Conservation (phyloP, 2,113 vertebrate genomes). For the Peucedramus taeniatus region DNA sequence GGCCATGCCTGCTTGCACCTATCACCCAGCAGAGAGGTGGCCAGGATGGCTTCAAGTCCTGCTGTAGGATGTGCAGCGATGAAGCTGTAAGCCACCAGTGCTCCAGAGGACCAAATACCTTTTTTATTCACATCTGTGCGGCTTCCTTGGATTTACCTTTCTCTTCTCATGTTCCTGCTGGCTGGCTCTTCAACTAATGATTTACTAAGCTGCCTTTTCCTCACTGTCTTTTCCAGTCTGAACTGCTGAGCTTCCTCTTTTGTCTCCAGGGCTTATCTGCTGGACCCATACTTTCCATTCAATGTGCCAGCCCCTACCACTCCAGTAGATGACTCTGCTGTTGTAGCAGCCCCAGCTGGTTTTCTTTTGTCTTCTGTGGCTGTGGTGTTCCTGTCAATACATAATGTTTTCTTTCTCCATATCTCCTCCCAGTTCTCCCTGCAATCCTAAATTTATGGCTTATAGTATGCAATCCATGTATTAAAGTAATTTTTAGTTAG, state of each 20-base stretch:
- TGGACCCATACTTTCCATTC: not conserved
- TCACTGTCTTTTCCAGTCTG: not conserved
- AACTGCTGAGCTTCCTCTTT: not conserved
- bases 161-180: not conserved
- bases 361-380: not conserved
- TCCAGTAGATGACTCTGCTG: not conserved
- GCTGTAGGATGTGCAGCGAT: accelerated
- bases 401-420: not conserved
- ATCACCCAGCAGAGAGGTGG: not conserved
- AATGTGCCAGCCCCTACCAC: not conserved
- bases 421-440: not conserved
- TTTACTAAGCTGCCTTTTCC: not conserved
- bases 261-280: not conserved
- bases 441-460: not conserved
- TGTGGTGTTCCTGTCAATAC: not conserved
- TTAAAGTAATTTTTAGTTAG: conserved; percentile 30
- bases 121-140: not conserved
- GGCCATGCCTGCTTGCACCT: not conserved
- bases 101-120: not conserved
- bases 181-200: not conserved
- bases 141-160: not conserved
- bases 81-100: accelerated
- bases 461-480: not conserved
- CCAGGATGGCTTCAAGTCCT: not conserved
- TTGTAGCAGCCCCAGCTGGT: not conserved